These are phyloP conservation scores for Propithecus perrieri DNA, from an alignment of 2,797 vertebrate species.

Conservation along the genomic window DNA sequence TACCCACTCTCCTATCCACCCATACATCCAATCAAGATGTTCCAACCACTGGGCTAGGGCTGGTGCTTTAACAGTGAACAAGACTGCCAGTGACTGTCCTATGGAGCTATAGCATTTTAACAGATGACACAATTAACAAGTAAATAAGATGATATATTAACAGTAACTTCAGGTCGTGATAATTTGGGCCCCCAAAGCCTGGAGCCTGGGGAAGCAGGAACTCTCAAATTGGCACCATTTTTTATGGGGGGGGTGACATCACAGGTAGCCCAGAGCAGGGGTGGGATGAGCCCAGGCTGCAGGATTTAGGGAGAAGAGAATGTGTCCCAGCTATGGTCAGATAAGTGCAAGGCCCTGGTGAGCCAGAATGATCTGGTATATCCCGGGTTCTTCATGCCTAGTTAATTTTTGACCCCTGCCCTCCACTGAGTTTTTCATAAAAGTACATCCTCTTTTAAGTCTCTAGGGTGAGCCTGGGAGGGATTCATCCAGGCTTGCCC, in stretches of 20 bases:
- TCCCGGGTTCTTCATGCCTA: neutral
- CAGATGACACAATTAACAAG: neutral
- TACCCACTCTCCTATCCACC: neutral
- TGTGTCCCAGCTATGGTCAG: neutral
- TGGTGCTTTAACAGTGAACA: neutral
- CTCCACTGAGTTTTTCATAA: neutral
- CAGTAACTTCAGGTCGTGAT: neutral
- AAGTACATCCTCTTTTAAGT: neutral
- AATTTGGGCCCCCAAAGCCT: neutral
- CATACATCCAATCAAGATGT: neutral
- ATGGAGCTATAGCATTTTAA: neutral
- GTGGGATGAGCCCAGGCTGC: neutral
- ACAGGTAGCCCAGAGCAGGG: neutral
- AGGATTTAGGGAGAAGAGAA: neutral
- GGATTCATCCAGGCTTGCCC: neutral
- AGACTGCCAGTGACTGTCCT: neutral
- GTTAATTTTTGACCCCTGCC: neutral
- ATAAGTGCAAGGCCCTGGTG: neutral
- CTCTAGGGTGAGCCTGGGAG: neutral
- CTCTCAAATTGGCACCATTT: neutral
- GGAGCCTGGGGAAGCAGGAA: neutral
- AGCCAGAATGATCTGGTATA: neutral
- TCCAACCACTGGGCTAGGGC: neutral
- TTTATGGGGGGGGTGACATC: neutral
- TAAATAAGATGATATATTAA: conserved; percentile 3